Percentiles rank a stretch among this genome's conserved stretches.
These are phyloP conservation scores for Prionailurus bengalensis DNA, from an alignment of 2,113 vertebrate genomes.

Conservation along the genomic window DNA sequence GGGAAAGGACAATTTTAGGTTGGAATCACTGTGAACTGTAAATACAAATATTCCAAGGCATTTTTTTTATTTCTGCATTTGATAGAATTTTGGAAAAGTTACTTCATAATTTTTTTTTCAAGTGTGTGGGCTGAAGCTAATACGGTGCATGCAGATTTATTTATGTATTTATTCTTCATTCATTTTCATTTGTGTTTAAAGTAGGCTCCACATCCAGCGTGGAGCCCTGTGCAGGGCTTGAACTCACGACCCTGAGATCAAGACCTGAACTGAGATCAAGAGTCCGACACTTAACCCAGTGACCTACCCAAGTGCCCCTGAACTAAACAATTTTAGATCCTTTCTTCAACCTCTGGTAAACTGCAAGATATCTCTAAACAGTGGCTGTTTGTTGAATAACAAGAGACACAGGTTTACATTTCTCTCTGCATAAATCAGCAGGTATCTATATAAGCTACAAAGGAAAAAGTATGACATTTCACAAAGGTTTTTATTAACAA, in stretches of 20 bases:
- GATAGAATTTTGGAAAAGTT: conserved; percentile 15
- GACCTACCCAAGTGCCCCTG: too few relatives aligned
- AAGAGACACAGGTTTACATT: not conserved
- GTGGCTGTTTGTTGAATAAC: not conserved
- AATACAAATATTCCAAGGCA: not conserved
- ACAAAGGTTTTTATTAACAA: not conserved
- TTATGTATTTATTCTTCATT: too few relatives aligned
- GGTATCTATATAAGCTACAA: not conserved
- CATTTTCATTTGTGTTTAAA: too few relatives aligned
- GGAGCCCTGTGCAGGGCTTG: too few relatives aligned
- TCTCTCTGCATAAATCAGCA: not conserved
- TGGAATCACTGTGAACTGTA: not conserved
- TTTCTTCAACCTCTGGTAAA: not conserved
- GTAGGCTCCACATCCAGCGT: too few relatives aligned
- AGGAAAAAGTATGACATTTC: conserved; percentile 25
- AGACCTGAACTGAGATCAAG: too few relatives aligned
- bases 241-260: too few relatives aligned
- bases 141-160: too few relatives aligned
- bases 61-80: not conserved
- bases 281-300: too few relatives aligned
- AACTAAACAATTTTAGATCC: too few relatives aligned
- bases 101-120: too few relatives aligned
- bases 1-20: not conserved
- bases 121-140: too few relatives aligned
- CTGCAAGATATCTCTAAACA: not conserved